These are phyloP conservation scores for Aphelocoma californica DNA, from an alignment of 2,797 vertebrate genomes.

Conservation along the genomic window DNA sequence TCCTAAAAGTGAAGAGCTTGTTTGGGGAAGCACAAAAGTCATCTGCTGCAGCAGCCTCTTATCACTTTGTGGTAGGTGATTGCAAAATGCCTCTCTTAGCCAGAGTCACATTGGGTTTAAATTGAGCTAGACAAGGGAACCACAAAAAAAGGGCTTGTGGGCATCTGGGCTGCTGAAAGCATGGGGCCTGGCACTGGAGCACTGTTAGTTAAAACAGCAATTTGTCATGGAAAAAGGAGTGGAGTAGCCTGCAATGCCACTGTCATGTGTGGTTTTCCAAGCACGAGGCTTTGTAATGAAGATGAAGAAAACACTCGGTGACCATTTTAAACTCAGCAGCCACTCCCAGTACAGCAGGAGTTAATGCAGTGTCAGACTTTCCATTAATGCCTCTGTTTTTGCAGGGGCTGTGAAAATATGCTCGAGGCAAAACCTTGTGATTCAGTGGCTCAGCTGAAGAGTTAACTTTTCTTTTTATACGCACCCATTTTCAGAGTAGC, in stretches of 20 bases:
- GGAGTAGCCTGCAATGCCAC: background rate
- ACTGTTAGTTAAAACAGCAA: background rate
- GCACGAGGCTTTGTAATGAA: background rate
- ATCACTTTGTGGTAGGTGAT: background rate
- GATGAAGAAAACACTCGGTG: background rate
- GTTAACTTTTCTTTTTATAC: background rate
- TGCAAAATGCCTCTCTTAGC: slow-evolving; percentile 17
- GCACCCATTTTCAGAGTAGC: background rate
- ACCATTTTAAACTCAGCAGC: background rate
- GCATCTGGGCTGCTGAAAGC: slow-evolving; percentile 1
- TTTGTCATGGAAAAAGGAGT: background rate
- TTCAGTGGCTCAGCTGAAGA: slow-evolving; percentile 19
- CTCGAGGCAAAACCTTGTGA: slow-evolving; percentile 34
- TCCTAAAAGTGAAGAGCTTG: background rate
- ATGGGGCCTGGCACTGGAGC: background rate
- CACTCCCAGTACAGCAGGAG: background rate
- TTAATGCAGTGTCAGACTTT: slow-evolving; percentile 49
- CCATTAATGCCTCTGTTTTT: slow-evolving; percentile 57
- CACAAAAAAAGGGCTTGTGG: slow-evolving; percentile 35
- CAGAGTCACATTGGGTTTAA: background rate
- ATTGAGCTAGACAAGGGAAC: slow-evolving; percentile 32
- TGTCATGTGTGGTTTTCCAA: background rate
- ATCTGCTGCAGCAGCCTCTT: slow-evolving; percentile 21
- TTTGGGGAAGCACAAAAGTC: slow-evolving; percentile 38
- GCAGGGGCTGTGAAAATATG: slow-evolving; percentile 18